Percentiles rank a stretch among this genome's conserved stretches.
Conservation (phyloP, 2,113 vertebrate species). For the Rousettus leschenaultii region DNA sequence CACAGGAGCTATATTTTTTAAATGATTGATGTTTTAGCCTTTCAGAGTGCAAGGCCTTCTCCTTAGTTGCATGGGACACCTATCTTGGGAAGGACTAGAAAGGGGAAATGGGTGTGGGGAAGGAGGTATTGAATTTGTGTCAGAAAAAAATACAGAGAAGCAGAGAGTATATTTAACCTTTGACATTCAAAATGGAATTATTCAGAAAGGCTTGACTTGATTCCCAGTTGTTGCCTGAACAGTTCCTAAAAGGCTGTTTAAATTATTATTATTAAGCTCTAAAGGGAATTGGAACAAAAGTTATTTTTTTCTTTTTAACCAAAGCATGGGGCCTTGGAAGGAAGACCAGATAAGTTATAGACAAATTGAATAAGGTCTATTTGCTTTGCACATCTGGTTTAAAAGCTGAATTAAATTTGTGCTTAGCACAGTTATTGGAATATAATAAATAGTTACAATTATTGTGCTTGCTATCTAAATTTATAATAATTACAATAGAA, state of each 20-base stretch:
- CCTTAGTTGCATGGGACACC: not conserved
- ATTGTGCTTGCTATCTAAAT: not conserved
- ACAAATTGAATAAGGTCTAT: slow-evolving; percentile 23
- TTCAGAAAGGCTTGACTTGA: not conserved
- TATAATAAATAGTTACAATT: not conserved
- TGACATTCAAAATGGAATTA: not conserved
- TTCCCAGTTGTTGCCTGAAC: not conserved
- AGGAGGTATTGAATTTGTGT: not conserved
- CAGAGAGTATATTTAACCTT: not conserved
- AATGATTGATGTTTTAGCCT: not conserved
- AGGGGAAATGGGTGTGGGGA: not conserved
- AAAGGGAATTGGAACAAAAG: slow-evolving; percentile 20
- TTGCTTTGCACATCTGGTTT: slow-evolving; percentile 35
- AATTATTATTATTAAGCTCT: slow-evolving; percentile 26
- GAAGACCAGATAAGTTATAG: slow-evolving; percentile 22
- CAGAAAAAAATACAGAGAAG: not conserved
- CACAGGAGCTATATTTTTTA: not conserved
- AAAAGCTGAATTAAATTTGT: slow-evolving; percentile 22
- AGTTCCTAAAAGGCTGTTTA: not conserved
- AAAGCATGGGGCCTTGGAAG: not conserved
- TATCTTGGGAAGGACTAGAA: not conserved
- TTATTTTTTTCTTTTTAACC: slow-evolving; percentile 25
- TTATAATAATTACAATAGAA: slow-evolving; percentile 6
- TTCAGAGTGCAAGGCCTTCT: not conserved
- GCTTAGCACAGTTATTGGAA: not conserved